Evolutionary conservation across 2,888 invertebrate genomes (phyloP), one percentile per base, ranked within the genome.

Genomic region (Venusia cambrica): DNA sequence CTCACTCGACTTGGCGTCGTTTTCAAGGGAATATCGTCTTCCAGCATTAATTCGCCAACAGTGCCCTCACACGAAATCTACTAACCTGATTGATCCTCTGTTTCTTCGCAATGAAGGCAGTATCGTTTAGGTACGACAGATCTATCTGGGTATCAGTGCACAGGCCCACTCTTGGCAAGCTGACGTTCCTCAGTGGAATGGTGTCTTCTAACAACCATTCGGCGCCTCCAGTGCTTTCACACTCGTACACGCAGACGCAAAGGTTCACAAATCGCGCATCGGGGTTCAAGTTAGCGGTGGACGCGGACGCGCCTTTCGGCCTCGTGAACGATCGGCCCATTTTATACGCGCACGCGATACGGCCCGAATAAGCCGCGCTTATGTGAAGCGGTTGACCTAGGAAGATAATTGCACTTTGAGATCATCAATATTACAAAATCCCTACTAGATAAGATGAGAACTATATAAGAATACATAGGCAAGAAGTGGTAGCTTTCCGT

Each of bases 331-430:
- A 96, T 45, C 94, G 93, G 0, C 97, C 96, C 62, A 96, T 94
- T 66, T 98, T 97, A 75, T 98, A 99, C 2, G 99, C 99, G 75
- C 98, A 97, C 0, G 99, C 99, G 32, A 99, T 94, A 22, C 99
- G 91, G 0, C 99, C 99, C 36, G 97, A 98, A 80, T 99, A 99
- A 0, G 99, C 99, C 15, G 98, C 98, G 71, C 97, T 97, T 40
- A 99, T 95, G 73, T 97, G 96, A 12, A 97, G 80, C 1, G 97
- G 95, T 72, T 94, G 95, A 1, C 95, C 94, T 88, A 77, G 53
- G 54, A 10, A 36, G n/a, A n/a, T n/a, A n/a, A n/a, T n/a, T n/a
- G n/a, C n/a, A n/a, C n/a, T n/a, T n/a, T n/a, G n/a, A n/a, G n/a
- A n/a, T n/a, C n/a, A n/a, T n/a, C n/a, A n/a, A n/a, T n/a, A n/a